A percentile compares a stretch with the other conserved stretches of the same genome.
Conservation (phyloP, 2,888 invertebrate genomes). For the Philhelius pedissequus region DNA sequence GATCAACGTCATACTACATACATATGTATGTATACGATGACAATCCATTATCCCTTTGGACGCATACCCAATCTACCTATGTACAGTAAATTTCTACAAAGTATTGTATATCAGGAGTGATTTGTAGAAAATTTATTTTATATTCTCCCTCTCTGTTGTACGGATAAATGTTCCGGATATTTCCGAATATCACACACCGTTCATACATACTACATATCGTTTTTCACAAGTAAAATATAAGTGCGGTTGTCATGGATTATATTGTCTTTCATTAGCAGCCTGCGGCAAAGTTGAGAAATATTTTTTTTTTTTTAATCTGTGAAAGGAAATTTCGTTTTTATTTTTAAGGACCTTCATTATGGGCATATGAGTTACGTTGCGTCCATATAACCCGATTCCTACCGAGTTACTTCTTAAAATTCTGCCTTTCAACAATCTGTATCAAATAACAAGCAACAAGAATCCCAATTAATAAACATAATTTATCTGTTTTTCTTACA, state of each 20-base stretch:
- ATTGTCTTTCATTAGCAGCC: not conserved
- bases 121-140: conserved; percentile 17
- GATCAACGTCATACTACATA: conserved; percentile 36
- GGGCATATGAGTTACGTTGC: no score
- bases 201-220: not conserved
- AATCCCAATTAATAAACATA: no score
- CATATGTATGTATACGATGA: conserved; percentile 7
- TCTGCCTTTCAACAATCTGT: no score
- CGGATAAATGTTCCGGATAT: not conserved
- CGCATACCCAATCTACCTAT: no score
- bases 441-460: no score
- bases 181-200: not conserved
- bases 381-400: no score
- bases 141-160: not conserved
- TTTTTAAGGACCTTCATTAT: no score
- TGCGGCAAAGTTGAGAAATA: not conserved
- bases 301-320: no score
- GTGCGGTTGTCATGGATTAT: conserved; percentile 1
- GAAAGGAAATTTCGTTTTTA: not conserved
- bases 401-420: no score
- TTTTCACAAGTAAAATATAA: not conserved
- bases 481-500: no score
- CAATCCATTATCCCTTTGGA: conserved; percentile 42
- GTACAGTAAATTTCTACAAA: not conserved
- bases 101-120: conserved; percentile 8